A percentile compares a stretch with the other conserved stretches of the same genome.
Evolutionary conservation across 2,113 vertebrate species (phyloP).

Genomic region (Trichechus manatus): DNA sequence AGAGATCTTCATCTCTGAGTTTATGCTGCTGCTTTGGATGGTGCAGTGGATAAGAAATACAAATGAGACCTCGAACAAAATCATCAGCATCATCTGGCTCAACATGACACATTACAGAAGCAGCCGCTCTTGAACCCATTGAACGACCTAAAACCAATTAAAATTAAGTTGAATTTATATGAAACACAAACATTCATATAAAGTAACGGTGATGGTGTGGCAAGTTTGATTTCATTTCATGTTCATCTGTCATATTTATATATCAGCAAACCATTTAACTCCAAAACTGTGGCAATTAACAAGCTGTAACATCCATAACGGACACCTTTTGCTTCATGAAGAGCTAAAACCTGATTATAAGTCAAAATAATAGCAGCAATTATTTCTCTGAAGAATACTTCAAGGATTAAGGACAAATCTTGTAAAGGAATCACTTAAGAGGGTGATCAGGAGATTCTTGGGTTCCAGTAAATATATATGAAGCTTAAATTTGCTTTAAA

Average conservation of each 20-base stretch:
- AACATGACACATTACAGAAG: conserved; percentile 87
- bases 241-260: conserved; percentile 2
- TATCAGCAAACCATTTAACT: not conserved
- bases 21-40: conserved; percentile 90
- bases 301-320: not conserved
- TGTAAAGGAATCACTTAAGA: conserved; percentile 1
- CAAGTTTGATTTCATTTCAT: conserved; percentile 51
- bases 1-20: conserved; percentile 93
- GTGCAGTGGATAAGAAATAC: conserved; percentile 95
- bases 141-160: conserved; percentile 91
- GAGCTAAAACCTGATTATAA: conserved; percentile 14
- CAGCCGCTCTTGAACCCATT: conserved; percentile 95
- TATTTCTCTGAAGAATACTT: conserved; percentile 43
- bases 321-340: not conserved
- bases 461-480: not conserved
- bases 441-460: not conserved
- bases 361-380: not conserved
- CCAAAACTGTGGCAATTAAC: conserved; percentile 28
- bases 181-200: conserved; percentile 57
- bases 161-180: conserved; percentile 63
- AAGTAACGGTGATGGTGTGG: not conserved
- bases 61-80: conserved; percentile 92
- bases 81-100: conserved; percentile 84
- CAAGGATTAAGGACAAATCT: not conserved
- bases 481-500: conserved; percentile 50